These are phyloP conservation scores for Gambusia affinis DNA, from an alignment of 2,113 vertebrate genomes.

Conservation along the genomic window DNA sequence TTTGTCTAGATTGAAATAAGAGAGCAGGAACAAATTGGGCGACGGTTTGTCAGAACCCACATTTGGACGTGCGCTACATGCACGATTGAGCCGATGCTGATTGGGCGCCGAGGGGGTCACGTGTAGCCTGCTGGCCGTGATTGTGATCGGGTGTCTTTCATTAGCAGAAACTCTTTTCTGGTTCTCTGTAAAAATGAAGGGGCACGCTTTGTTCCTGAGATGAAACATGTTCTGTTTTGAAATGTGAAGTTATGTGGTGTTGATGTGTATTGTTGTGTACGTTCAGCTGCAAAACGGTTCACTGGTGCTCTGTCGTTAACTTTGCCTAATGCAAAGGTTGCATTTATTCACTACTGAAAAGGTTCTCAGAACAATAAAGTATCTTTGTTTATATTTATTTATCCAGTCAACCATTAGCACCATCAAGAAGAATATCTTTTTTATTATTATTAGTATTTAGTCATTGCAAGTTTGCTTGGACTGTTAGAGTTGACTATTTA, in stretches of 20 bases:
- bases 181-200: not conserved
- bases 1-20: not conserved
- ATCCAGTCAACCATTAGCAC: not conserved
- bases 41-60: conserved; percentile 18
- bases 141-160: conserved; percentile 12
- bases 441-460: not conserved
- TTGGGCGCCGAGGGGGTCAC: conserved; percentile 7
- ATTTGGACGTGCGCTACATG: conserved; percentile 52
- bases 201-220: conserved; percentile 1
- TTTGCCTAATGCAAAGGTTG: not conserved
- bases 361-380: not conserved
- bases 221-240: not conserved
- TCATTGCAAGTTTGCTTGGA: not conserved
- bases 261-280: not conserved
- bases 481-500: not conserved
- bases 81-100: conserved; percentile 29
- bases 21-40: not conserved
- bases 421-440: not conserved
- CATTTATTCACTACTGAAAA: conserved; percentile 20
- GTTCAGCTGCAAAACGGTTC: conserved; percentile 4
- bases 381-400: not conserved
- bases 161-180: not conserved
- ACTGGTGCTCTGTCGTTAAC: conserved; percentile 2
- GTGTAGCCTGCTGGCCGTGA: conserved; percentile 17
- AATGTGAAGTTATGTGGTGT: conserved; percentile 1